These are phyloP conservation scores for Pteropus rufus DNA, from an alignment of 2,797 vertebrate genomes.

Conservation along the genomic window DNA sequence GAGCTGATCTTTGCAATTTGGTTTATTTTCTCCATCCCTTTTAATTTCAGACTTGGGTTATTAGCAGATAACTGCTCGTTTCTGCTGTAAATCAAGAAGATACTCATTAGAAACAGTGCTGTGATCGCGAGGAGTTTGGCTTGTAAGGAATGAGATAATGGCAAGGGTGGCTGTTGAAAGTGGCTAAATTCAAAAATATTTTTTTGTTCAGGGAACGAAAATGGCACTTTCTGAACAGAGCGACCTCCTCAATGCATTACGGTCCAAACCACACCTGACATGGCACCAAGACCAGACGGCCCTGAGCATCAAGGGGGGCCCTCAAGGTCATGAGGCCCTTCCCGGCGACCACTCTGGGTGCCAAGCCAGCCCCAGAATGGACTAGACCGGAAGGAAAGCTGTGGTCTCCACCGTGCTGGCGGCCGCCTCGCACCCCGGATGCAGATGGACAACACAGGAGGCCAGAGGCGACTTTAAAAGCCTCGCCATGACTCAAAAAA, in stretches of 20 bases:
- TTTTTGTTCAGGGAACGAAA: not conserved
- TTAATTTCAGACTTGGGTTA: conserved; percentile 55
- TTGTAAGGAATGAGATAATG: not conserved
- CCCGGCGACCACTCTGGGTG: not conserved
- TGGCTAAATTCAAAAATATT: not conserved
- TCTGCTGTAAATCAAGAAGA: conserved; percentile 58
- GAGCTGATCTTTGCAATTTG: conserved; percentile 54
- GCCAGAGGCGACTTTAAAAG: not conserved
- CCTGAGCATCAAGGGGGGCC: not conserved
- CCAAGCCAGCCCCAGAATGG: not conserved
- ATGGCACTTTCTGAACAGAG: not conserved
- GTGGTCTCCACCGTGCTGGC: not conserved
- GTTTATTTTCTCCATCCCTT: conserved; percentile 51
- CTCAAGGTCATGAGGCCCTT: not conserved
- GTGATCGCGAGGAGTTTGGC: not conserved
- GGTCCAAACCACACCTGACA: not conserved
- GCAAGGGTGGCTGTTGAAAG: not conserved
- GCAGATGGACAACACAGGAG: not conserved
- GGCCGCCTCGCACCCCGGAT: not conserved
- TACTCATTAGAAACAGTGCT: not conserved
- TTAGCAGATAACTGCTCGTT: conserved; percentile 60
- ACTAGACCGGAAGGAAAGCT: no score
- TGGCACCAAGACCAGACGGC: not conserved
- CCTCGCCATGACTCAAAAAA: not conserved
- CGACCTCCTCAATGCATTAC: not conserved